Percentiles rank a stretch among this genome's conserved stretches.
phyloP scores from a whole-genome alignment of 1,140 invertebrate species.

The Aradophagus sp. region DNA sequence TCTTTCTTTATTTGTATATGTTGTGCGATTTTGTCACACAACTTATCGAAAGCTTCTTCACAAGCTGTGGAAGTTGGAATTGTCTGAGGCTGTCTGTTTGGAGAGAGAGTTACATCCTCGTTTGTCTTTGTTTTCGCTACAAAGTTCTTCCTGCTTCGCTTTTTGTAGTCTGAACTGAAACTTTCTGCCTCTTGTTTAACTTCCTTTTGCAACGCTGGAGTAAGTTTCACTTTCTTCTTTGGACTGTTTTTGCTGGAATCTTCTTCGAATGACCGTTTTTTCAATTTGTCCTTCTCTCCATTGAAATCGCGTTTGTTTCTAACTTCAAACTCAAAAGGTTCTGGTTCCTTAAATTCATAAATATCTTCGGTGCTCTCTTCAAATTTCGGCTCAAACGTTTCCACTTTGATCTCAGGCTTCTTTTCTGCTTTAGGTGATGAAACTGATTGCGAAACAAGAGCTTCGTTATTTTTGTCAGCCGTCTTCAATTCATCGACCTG shows the following conservation, averaged over 20 bases:
- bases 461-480: slow-evolving; percentile 57
- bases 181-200: slow-evolving; percentile 62
- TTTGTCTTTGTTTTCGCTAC: slow-evolving; percentile 49
- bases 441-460: slow-evolving; percentile 8
- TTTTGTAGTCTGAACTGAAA: slow-evolving; percentile 55
- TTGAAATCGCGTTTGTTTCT: slow-evolving; percentile 74
- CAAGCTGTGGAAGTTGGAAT: slow-evolving; percentile 24
- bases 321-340: slow-evolving; percentile 88
- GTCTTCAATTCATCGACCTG: slow-evolving; percentile 60
- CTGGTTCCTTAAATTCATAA: slow-evolving; percentile 92
- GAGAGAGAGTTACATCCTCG: slow-evolving; percentile 54
- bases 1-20: slow-evolving; percentile 48
- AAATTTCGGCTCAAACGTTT: slow-evolving; percentile 60
- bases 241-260: slow-evolving; percentile 63
- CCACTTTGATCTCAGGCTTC: slow-evolving; percentile 56
- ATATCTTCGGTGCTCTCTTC: slow-evolving; percentile 80
- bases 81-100: slow-evolving; percentile 14
- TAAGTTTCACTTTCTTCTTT: slow-evolving; percentile 68
- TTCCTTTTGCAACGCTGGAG: slow-evolving; percentile 53
- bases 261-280: slow-evolving; percentile 70
- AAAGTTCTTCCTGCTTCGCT: slow-evolving; percentile 57
- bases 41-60: slow-evolving; percentile 76
- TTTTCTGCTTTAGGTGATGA: slow-evolving; percentile 56
- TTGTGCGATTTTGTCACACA: slow-evolving; percentile 69
- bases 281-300: slow-evolving; percentile 69